Conservation (phyloP, 2,113 vertebrate species). For the Amblyopsis rosae region DNA sequence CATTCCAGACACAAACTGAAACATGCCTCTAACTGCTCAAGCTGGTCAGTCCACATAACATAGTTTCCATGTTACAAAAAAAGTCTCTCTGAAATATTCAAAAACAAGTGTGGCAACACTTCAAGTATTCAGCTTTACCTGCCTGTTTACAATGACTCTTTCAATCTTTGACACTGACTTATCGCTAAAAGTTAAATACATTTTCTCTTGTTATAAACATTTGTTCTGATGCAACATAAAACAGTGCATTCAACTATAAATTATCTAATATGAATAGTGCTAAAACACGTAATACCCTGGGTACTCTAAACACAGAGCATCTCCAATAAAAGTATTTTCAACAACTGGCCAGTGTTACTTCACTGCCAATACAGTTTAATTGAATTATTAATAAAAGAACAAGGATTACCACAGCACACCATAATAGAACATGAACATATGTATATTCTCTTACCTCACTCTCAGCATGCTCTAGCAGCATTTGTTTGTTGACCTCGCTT, state of each 20-base stretch:
- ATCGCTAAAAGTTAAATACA: neutral
- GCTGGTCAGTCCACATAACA: conserved; percentile 65
- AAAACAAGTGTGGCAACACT: conserved; percentile 3
- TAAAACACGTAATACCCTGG: no score
- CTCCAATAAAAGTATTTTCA: no score
- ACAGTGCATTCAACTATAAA: no score
- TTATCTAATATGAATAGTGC: no score
- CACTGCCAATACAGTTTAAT: no score
- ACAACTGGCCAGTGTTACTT: no score
- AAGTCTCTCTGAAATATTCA: conserved; percentile 14
- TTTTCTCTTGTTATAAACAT: no score
- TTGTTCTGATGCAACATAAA: no score
- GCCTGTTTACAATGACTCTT: conserved; percentile 32
- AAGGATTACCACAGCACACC: neutral
- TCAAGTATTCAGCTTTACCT: conserved; percentile 20
- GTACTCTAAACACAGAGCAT: no score
- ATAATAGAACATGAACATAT: neutral
- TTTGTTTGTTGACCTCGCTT: conserved; percentile 85
- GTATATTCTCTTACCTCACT: conserved; percentile 88
- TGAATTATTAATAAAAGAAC: no score
- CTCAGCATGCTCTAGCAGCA: conserved; percentile 85
- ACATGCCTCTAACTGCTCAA: conserved; percentile 43
- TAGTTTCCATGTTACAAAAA: conserved; percentile 60
- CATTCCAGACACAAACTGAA: conserved; percentile 8
- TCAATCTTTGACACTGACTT: conserved; percentile 14